phyloP scores from a whole-genome alignment of 2,113 vertebrate genomes.

The Mirounga angustirostris region DNA sequence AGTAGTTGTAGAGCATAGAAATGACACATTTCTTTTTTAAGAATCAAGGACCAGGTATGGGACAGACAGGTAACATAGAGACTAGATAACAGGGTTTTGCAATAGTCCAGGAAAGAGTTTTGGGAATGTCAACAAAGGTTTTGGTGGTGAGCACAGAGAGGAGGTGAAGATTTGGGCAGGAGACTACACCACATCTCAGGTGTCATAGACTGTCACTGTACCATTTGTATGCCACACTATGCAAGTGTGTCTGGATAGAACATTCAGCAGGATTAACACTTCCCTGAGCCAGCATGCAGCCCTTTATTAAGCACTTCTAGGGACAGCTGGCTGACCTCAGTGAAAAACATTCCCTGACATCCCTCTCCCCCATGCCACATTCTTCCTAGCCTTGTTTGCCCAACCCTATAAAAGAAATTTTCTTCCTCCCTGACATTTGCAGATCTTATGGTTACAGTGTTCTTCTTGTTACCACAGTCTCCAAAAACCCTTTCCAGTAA shows the following conservation, averaged over 20 bases:
- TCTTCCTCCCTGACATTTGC: background rate
- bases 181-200: background rate
- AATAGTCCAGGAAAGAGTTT: background rate
- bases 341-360: background rate
- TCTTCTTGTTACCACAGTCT: background rate
- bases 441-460: background rate
- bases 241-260: no score
- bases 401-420: background rate
- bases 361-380: accelerated
- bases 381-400: background rate
- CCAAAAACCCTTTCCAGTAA: background rate
- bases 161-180: background rate
- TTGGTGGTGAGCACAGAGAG: accelerated
- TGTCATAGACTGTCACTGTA: accelerated
- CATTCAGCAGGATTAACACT: accelerated
- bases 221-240: accelerated
- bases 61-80: background rate
- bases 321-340: background rate
- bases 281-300: background rate
- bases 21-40: background rate
- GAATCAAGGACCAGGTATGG: background rate
- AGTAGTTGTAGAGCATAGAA: background rate
- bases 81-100: background rate
- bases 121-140: background rate
- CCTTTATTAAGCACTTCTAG: background rate